Base-by-base conservation (phyloP, 2,797 vertebrate species). In the Megaceryle alcyon region DNA sequence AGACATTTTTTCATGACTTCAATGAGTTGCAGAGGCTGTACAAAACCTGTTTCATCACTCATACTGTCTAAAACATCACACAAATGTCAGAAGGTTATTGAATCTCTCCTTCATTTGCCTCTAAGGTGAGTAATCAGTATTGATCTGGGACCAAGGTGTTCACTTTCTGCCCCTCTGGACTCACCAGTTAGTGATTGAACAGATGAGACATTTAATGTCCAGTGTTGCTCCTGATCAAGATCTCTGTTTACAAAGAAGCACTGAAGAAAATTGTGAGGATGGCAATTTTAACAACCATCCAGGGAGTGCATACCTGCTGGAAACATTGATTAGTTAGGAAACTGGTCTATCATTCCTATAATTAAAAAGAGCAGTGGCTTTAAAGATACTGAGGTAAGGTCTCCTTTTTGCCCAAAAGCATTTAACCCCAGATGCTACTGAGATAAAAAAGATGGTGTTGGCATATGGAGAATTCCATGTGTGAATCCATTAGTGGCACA, bases 81-180 rank as follows among this genome's bases (percentile, higher is more conserved):
- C 0, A 0, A 5, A 15, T n/a, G 57, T 70, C 33, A 54, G 17
- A 73, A 70, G 7, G 1, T 0, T 37, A 4, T 14, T 72, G n/a
- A 82, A 33, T 37, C 7, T 48, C 37, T 61, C 41, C n/a, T 49
- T n/a, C 11, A 8, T 56, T 71, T 71, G 7, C 7, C 6, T 69
- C 61, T 61, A 69, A 31, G 14, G 7, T 0, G 5, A 2, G 6
- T 37, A 39, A 60, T n/a, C 12, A 7, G 17, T 57, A 10, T 25
- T 82, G 41, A 10, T 35, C 10, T 64, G 25, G 18, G 28, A 82
- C 44, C 31, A 68, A 65, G 12, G 5, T 15, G 29, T 18, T 79
- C 31, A 44, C n/a, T 69, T 82, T 72, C 54, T 72, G 31, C 4
- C 41, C 8, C 31, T 48, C 28, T 57, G 63, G 49, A 14, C 10